Conservation (phyloP, 2,113 vertebrate genomes). For the Rhinoptilus africanus region DNA sequence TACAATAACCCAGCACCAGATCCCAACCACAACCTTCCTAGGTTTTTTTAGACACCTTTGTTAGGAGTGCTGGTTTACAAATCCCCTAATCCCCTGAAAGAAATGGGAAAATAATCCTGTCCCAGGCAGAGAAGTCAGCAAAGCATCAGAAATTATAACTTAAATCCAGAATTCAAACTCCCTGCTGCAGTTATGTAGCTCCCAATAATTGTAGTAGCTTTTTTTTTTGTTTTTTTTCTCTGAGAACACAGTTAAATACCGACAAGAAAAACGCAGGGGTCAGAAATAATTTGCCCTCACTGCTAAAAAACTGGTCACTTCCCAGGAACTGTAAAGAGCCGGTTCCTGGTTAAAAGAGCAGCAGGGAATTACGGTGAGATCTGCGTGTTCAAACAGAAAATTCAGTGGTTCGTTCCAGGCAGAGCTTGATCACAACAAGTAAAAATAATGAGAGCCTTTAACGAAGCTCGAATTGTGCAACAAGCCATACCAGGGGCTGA, state of each 20-base stretch:
- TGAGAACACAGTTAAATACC: background rate
- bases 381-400: background rate
- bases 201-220: rapidly evolving
- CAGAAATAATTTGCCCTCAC: background rate
- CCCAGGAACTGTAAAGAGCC: background rate
- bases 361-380: background rate
- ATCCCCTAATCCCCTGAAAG: constrained; percentile 21
- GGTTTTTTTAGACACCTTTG: background rate
- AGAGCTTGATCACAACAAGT: background rate
- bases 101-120: background rate
- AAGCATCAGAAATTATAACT: background rate
- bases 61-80: background rate
- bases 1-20: background rate
- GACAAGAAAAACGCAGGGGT: background rate
- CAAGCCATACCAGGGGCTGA: background rate
- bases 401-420: background rate
- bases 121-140: background rate
- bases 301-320: background rate
- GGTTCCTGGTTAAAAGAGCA: background rate
- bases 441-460: constrained; percentile 9
- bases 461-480: background rate
- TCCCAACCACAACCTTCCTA: background rate
- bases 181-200: rapidly evolving
- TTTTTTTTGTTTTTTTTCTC: background rate
- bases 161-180: background rate